phyloP scores from a whole-genome alignment of 2,113 vertebrate species.

The Uria aalge region DNA sequence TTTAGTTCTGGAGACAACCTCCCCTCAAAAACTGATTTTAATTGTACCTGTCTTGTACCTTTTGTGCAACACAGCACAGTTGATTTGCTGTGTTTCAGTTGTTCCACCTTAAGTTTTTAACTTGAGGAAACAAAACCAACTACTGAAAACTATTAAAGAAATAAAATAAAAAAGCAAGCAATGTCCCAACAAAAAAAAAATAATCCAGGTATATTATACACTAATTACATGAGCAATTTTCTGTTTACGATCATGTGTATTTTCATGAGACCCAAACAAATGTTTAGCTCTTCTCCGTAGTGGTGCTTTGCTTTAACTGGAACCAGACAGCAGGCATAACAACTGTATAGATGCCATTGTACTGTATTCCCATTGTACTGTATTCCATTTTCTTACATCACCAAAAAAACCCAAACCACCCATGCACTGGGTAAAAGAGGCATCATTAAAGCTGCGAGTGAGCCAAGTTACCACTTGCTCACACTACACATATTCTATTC shows the following conservation, averaged over 20 bases:
- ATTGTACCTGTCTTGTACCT: neutral
- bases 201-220: neutral
- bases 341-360: neutral
- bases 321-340: neutral
- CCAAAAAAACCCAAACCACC: neutral
- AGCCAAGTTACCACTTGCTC: conserved; percentile 17
- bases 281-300: neutral
- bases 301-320: neutral
- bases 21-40: neutral
- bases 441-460: neutral
- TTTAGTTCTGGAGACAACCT: neutral
- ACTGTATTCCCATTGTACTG: neutral
- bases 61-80: too few relatives aligned
- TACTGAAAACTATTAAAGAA: neutral
- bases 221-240: neutral
- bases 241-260: neutral
- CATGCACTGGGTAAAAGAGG: neutral
- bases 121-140: neutral
- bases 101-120: neutral
- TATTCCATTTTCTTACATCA: neutral
- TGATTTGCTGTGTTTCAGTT: neutral
- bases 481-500: neutral
- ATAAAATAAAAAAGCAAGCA: neutral
- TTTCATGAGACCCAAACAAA: neutral
- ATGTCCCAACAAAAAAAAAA: neutral